phyloP scores from a whole-genome alignment of 2,113 vertebrate genomes.

The Formicarius rufipectus region DNA sequence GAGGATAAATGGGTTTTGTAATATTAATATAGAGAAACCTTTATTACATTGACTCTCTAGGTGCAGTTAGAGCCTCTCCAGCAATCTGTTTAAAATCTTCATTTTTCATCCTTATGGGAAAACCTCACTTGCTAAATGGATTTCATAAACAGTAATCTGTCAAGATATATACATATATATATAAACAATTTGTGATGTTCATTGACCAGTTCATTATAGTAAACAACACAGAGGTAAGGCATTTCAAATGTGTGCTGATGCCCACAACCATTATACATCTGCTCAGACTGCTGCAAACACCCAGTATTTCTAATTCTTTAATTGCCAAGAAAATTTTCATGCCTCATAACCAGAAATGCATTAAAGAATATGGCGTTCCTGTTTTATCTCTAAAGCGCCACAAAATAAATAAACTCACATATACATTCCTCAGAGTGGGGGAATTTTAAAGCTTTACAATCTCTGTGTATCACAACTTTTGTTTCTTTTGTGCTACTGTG shows the following conservation, averaged over 20 bases:
- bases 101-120: conserved; percentile 85
- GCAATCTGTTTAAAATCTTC: conserved; percentile 87
- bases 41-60: conserved; percentile 84
- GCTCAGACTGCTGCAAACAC: neutral
- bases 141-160: conserved; percentile 84
- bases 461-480: neutral
- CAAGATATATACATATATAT: conserved; percentile 78
- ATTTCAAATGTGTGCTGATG: neutral
- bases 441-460: neutral
- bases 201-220: conserved; percentile 78
- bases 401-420: neutral
- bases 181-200: conserved; percentile 86
- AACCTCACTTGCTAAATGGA: conserved; percentile 81
- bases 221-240: conserved; percentile 69
- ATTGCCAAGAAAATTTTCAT: neutral
- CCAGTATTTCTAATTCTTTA: neutral
- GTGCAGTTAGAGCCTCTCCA: conserved; percentile 74
- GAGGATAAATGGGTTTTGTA: conserved; percentile 87
- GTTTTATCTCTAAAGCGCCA: neutral
- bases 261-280: neutral
- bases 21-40: conserved; percentile 91
- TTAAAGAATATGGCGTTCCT: neutral
- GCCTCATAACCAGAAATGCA: neutral
- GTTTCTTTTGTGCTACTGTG: neutral
- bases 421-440: neutral